phyloP scores from a whole-genome alignment of 2,888 invertebrate species.

The Nemotelus nigrinus region DNA sequence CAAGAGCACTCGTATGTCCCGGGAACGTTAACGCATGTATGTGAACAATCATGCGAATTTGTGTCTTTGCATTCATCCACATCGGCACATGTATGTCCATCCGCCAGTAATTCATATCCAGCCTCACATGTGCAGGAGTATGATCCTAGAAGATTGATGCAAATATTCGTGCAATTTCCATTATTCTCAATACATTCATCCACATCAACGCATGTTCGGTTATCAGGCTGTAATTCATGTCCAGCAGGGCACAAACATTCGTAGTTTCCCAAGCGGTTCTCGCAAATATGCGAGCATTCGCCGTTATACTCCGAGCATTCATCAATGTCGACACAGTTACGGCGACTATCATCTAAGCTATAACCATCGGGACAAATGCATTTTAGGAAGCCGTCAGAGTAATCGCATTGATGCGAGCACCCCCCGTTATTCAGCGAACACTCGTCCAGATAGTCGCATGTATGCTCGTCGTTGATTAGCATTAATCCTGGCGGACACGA shows the following conservation, averaged over 20 bases:
- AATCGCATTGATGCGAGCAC: slow-evolving; percentile 66
- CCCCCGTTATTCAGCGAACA: slow-evolving; percentile 65
- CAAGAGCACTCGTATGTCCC: slow-evolving; percentile 70
- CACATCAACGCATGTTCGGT: slow-evolving; percentile 65
- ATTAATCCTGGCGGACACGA: slow-evolving; percentile 58
- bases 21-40: slow-evolving; percentile 67
- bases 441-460: slow-evolving; percentile 66
- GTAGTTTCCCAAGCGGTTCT: slow-evolving; percentile 67
- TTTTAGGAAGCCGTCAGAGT: slow-evolving; percentile 63
- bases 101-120: slow-evolving; percentile 61
- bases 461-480: slow-evolving; percentile 56
- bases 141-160: slow-evolving; percentile 70
- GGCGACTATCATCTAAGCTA: slow-evolving; percentile 63
- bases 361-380: slow-evolving; percentile 72
- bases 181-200: slow-evolving; percentile 68
- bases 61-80: slow-evolving; percentile 65
- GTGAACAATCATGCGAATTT: slow-evolving; percentile 64
- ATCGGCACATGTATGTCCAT: slow-evolving; percentile 64
- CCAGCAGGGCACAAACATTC: slow-evolving; percentile 67
- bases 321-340: slow-evolving; percentile 66
- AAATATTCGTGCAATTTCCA: slow-evolving; percentile 69
- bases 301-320: slow-evolving; percentile 68
- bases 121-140: slow-evolving; percentile 68
- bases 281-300: slow-evolving; percentile 71
- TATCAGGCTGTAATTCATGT: slow-evolving; percentile 60